Conservation (phyloP, 2,113 vertebrate genomes). For the Harpagus bidentatus region DNA sequence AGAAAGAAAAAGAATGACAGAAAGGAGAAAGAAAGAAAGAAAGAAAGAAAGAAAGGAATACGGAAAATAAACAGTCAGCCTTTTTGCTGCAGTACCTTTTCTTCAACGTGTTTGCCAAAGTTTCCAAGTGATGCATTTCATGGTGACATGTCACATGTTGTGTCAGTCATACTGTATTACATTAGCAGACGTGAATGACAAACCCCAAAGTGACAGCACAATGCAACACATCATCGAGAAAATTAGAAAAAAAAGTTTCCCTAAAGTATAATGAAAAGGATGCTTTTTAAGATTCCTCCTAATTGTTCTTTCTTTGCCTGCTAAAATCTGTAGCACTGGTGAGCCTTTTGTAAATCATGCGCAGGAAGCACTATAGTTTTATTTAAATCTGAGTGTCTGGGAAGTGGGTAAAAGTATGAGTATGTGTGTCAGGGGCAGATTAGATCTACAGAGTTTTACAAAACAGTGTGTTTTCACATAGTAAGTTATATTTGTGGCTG, state of each 20-base stretch:
- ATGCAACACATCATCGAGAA: not conserved
- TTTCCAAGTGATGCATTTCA: constrained; percentile 11
- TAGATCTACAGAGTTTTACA: not conserved
- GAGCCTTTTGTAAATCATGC: not conserved
- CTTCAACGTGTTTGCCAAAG: not conserved
- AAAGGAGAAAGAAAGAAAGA: too few relatives aligned
- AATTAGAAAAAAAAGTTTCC: not conserved
- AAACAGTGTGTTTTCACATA: not conserved
- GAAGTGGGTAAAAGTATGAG: not conserved
- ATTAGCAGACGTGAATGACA: constrained; percentile 32
- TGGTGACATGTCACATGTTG: constrained; percentile 55
- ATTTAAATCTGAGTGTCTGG: not conserved
- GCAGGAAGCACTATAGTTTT: not conserved
- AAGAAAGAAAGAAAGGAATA: not conserved
- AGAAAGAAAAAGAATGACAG: too few relatives aligned
- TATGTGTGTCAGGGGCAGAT: not conserved
- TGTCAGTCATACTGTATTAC: constrained; percentile 43
- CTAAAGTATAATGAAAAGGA: not conserved
- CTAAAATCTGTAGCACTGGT: not conserved
- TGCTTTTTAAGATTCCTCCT: not conserved
- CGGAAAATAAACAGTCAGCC: not conserved
- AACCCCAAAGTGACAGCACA: constrained; percentile 31
- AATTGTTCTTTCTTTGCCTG: not conserved
- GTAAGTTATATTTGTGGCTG: not conserved
- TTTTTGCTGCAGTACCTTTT: not conserved